These are phyloP conservation scores for Littorina saxatilis DNA, from an alignment of 1,140 invertebrate genomes.

Conservation along the genomic window DNA sequence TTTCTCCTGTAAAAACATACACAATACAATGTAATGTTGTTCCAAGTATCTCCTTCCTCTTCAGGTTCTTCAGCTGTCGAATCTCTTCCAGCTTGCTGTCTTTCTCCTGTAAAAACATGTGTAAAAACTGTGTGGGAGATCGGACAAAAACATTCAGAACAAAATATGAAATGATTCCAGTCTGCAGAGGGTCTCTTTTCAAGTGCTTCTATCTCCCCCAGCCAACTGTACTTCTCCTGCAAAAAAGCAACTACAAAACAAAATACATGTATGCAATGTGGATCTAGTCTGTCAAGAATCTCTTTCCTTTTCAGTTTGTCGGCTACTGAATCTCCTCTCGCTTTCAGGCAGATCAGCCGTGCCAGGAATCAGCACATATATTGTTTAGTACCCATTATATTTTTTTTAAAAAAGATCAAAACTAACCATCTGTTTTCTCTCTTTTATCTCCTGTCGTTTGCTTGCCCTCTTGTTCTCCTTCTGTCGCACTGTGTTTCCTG, in stretches of 20 bases:
- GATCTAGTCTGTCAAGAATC: no score
- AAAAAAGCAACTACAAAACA: no score
- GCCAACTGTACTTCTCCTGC: background rate
- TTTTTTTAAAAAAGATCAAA: no score
- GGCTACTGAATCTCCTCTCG: no score
- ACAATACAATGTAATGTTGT: constrained; percentile 6
- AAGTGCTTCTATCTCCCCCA: no score
- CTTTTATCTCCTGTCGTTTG: constrained; percentile 85
- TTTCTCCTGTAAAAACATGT: constrained; percentile 81
- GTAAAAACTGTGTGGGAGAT: background rate
- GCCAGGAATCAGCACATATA: no score
- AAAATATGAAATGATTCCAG: background rate
- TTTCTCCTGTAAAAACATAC: constrained; percentile 81
- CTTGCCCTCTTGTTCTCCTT: constrained; percentile 87
- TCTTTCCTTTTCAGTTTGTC: background rate
- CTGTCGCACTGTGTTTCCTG: constrained; percentile 88
- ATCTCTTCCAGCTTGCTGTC: constrained; percentile 89
- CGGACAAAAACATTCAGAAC: background rate
- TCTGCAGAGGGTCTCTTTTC: no score
- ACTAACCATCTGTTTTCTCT: constrained; percentile 81
- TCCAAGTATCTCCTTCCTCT: constrained; percentile 87
- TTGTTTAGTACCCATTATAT: no score
- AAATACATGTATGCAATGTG: no score
- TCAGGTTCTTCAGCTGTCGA: constrained; percentile 89
- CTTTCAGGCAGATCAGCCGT: no score